phyloP scores from a whole-genome alignment of 2,113 vertebrate species.

The Coptodon bakossiorum region DNA sequence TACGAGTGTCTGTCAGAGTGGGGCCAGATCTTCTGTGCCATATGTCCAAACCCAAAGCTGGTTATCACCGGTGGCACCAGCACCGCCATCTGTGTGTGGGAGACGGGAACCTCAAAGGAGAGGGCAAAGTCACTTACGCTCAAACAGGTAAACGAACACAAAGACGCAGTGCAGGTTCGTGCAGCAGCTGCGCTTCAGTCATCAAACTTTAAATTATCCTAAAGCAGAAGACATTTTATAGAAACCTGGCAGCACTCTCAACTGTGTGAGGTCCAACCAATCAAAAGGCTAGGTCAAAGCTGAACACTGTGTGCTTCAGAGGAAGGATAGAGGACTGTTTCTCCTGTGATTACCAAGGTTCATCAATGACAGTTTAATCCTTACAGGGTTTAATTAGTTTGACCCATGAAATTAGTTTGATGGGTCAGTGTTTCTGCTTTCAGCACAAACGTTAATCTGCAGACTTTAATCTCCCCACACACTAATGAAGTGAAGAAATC shows the following conservation, averaged over 20 bases:
- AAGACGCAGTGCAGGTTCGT: rapidly evolving
- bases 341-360: background rate
- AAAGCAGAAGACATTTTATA: background rate
- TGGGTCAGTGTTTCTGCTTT: background rate
- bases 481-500: background rate
- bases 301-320: background rate
- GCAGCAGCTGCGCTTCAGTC: background rate
- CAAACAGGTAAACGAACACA: slow-evolving; percentile 82
- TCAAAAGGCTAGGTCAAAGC: background rate
- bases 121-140: slow-evolving; percentile 85
- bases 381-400: background rate
- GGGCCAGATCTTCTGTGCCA: slow-evolving; percentile 93
- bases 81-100: slow-evolving; percentile 96
- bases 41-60: slow-evolving; percentile 92
- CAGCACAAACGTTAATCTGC: background rate
- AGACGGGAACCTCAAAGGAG: slow-evolving; percentile 90
- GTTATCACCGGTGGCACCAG: slow-evolving; percentile 91
- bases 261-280: background rate
- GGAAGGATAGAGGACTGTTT: background rate
- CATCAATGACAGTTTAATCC: background rate
- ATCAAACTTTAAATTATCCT: background rate
- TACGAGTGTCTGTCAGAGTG: slow-evolving; percentile 97
- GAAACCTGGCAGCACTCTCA: background rate
- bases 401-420: background rate
- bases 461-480: too few relatives aligned